Percentiles rank a stretch among this genome's conserved stretches.
Evolutionary conservation across 2,797 vertebrate species (phyloP).

Genomic region (Bryconaethiops microstoma): DNA sequence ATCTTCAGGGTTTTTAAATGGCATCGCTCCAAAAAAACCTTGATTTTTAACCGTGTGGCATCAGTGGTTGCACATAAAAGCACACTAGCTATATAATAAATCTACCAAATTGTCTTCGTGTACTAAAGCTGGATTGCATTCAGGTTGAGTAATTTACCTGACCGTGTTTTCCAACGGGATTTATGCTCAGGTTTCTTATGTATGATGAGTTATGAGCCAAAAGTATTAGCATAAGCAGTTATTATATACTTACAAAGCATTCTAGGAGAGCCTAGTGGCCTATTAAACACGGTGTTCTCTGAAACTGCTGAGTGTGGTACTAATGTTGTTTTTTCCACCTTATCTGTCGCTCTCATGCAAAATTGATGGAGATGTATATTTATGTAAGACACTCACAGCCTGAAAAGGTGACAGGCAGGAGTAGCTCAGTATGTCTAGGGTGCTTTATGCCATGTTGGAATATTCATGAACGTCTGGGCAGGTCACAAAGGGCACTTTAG

Average conservation of each 20-base stretch:
- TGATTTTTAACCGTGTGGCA: background rate
- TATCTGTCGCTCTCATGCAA: slow-evolving; percentile 35
- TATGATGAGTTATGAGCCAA: slow-evolving; percentile 8
- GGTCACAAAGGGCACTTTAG: slow-evolving; percentile 60
- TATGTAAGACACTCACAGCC: slow-evolving; percentile 67
- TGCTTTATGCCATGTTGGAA: slow-evolving; percentile 62
- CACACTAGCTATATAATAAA: background rate
- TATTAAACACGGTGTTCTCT: slow-evolving; percentile 31
- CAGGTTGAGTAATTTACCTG: slow-evolving; percentile 10
- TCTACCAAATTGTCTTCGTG: background rate
- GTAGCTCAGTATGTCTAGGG: slow-evolving; percentile 44
- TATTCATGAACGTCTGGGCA: slow-evolving; percentile 67
- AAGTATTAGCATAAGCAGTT: slow-evolving; percentile 35
- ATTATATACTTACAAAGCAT: slow-evolving; percentile 43
- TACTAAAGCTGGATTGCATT: slow-evolving; percentile 11
- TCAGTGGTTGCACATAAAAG: background rate
- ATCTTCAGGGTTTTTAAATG: background rate
- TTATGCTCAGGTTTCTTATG: slow-evolving; percentile 1
- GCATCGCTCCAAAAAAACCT: background rate
- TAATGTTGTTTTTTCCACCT: slow-evolving; percentile 34
- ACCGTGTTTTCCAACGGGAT: slow-evolving; percentile 24
- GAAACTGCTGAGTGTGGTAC: slow-evolving; percentile 6
- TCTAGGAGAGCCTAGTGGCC: slow-evolving; percentile 35
- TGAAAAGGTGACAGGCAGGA: slow-evolving; percentile 59
- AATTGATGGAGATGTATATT: slow-evolving; percentile 55